Evolutionary conservation across 2,797 vertebrate genomes (phyloP).

Genomic region (Paguma larvata): DNA sequence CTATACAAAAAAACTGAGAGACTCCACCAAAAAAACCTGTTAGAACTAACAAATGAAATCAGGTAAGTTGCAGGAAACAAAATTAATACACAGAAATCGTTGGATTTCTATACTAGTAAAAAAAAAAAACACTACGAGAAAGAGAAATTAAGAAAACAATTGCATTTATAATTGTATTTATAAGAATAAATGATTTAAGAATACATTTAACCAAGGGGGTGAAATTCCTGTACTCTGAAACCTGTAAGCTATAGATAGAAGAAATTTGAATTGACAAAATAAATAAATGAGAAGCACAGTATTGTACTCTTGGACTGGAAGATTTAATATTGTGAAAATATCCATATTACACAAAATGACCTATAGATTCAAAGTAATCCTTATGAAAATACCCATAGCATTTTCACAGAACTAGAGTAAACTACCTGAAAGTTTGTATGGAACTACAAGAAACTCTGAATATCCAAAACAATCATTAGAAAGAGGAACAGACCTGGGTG

Average conservation of each 20-base stretch:
- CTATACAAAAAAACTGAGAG: neutral
- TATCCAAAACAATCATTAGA: neutral
- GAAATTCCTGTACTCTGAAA: neutral
- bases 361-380: neutral
- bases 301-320: neutral
- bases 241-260: neutral
- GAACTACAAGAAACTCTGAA: neutral
- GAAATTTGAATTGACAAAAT: neutral
- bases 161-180: neutral
- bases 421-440: neutral
- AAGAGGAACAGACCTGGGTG: neutral
- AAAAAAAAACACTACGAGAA: neutral
- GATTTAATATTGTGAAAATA: neutral
- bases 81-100: neutral
- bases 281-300: neutral
- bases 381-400: neutral
- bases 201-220: neutral
- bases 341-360: neutral
- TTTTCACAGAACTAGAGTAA: neutral
- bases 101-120: neutral
- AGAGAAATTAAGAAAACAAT: neutral
- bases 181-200: neutral
- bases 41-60: neutral
- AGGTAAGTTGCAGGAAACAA: neutral
- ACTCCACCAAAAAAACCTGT: neutral